phyloP scores from a whole-genome alignment of 2,797 vertebrate species.

The Lepidocolaptes lacrymiger region DNA sequence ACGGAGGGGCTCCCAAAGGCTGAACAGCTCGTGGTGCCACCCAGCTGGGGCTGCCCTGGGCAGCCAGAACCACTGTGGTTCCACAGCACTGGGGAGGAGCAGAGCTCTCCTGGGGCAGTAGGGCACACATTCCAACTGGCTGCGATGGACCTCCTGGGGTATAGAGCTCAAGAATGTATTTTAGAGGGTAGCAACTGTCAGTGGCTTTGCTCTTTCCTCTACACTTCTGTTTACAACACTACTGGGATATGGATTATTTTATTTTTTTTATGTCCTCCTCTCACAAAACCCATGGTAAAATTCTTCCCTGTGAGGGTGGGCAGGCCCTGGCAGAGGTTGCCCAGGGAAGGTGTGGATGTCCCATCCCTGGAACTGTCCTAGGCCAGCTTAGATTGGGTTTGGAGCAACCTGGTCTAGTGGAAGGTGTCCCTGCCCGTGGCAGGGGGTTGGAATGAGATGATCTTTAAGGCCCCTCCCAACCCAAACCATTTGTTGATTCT shows the following conservation, averaged over 20 bases:
- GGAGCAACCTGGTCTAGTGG: background rate
- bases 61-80: background rate
- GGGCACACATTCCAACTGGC: fast-evolving
- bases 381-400: background rate
- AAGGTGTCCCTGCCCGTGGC: background rate
- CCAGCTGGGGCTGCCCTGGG: background rate
- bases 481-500: background rate
- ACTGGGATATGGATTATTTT: background rate
- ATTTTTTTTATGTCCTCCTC: background rate
- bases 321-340: background rate
- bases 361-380: background rate
- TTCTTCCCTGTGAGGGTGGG: background rate
- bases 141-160: background rate
- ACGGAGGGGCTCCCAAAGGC: background rate
- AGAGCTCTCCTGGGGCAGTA: background rate
- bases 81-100: background rate
- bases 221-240: background rate
- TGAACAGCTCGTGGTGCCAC: too few relatives aligned
- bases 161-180: background rate
- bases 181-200: background rate
- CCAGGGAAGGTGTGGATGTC: background rate
- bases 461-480: background rate
- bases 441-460: background rate
- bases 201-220: background rate
- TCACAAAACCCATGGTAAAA: background rate